Percentiles rank a stretch among this genome's conserved stretches.
Evolutionary conservation across 2,888 invertebrate genomes (phyloP).

Genomic region (Agapetus fuscipes): DNA sequence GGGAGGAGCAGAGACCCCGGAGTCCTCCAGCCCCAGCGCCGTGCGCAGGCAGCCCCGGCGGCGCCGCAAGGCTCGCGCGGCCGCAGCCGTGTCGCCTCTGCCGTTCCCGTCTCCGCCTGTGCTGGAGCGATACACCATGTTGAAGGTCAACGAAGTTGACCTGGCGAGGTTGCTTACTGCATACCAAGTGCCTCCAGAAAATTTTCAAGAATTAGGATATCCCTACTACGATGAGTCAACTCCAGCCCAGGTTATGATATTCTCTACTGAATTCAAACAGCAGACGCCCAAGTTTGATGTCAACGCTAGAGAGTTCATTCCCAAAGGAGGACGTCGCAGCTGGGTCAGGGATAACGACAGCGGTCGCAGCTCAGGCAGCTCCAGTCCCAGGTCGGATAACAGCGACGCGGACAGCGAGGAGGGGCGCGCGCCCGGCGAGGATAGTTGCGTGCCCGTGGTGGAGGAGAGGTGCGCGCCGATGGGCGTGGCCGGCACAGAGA

Average conservation of each 20-base stretch:
- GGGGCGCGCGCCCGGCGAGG: slow-evolving; percentile 25
- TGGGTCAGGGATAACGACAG: slow-evolving; percentile 37
- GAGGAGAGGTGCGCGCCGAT: slow-evolving; percentile 60
- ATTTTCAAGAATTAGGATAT: slow-evolving; percentile 59
- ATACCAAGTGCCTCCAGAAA: slow-evolving; percentile 51
- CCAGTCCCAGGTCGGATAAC: slow-evolving; percentile 37
- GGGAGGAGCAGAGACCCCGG: slow-evolving; percentile 23
- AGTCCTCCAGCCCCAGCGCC: no score
- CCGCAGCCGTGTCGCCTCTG: slow-evolving; percentile 23
- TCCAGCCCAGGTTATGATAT: slow-evolving; percentile 54
- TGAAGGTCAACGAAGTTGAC: slow-evolving; percentile 42
- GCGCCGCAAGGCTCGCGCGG: slow-evolving; percentile 7
- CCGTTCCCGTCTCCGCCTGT: slow-evolving; percentile 39
- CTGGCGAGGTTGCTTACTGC: slow-evolving; percentile 48
- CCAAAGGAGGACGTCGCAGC: slow-evolving; percentile 31
- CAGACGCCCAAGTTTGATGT: slow-evolving; percentile 41
- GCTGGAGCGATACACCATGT: slow-evolving; percentile 31
- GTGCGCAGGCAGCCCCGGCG: slow-evolving; percentile 17
- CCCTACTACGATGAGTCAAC: slow-evolving; percentile 55
- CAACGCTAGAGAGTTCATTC: slow-evolving; percentile 60
- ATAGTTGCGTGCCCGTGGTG: slow-evolving; percentile 25
- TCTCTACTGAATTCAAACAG: slow-evolving; percentile 38
- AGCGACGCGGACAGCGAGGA: slow-evolving; percentile 45
- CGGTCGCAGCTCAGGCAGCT: slow-evolving; percentile 45
- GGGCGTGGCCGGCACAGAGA: no score